These are phyloP conservation scores for Vanessa tameamea DNA, from an alignment of 1,140 invertebrate genomes.

Conservation along the genomic window DNA sequence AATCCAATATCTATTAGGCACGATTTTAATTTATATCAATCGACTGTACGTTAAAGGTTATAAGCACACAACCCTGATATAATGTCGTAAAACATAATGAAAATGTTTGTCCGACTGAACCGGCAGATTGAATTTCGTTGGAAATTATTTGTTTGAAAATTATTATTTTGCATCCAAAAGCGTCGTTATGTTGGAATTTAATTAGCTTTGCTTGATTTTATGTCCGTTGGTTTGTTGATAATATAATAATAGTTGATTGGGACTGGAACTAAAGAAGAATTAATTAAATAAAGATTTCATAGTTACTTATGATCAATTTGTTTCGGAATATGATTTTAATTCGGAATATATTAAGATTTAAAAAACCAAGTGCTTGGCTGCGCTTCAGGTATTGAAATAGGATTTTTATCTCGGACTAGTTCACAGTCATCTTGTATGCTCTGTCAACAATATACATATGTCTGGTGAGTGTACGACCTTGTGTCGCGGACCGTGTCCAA, in stretches of 20 bases:
- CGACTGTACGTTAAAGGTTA: constrained; percentile 10
- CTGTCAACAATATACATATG: constrained; percentile 5
- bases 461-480: constrained; percentile 35
- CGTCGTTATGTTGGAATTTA: constrained; percentile 11
- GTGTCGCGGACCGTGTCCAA: constrained; percentile 30
- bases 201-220: constrained; percentile 1
- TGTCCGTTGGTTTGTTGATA: not conserved
- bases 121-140: constrained; percentile 13
- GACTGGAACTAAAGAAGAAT: not conserved
- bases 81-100: constrained; percentile 35
- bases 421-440: not conserved
- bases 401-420: not conserved
- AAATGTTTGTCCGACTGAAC: constrained; percentile 26
- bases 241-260: not conserved
- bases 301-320: not conserved
- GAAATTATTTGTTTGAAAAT: constrained; percentile 28
- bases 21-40: constrained; percentile 11
- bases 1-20: not conserved
- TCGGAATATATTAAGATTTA: no score
- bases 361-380: no score
- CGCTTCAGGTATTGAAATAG: not conserved
- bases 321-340: not conserved
- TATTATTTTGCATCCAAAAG: constrained; percentile 5
- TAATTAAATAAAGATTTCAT: not conserved
- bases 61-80: constrained; percentile 43